phyloP scores from a whole-genome alignment of 2,113 vertebrate genomes.

The Grantiella picta region DNA sequence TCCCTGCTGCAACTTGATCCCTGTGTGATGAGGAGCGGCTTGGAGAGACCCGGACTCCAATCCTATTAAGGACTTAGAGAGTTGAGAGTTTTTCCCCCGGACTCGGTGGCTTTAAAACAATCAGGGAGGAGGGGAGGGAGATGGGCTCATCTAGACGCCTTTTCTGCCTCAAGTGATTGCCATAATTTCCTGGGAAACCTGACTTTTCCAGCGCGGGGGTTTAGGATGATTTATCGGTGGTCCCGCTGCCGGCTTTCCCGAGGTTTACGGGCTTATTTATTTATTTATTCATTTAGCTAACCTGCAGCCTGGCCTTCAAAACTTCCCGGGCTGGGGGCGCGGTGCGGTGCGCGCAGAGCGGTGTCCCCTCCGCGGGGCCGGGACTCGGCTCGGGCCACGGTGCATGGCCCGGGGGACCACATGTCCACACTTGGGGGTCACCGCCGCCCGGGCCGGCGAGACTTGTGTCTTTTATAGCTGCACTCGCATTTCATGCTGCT shows the following conservation, averaged over 20 bases:
- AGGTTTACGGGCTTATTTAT: background rate
- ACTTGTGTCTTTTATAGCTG: background rate
- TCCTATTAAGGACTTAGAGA: slow-evolving; percentile 76
- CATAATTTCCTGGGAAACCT: slow-evolving; percentile 69
- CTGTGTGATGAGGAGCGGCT: slow-evolving; percentile 83
- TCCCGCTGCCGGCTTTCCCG: background rate
- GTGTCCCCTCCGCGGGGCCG: background rate
- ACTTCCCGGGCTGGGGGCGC: background rate
- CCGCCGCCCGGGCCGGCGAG: background rate
- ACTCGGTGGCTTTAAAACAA: slow-evolving; percentile 44
- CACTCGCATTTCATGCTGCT: background rate
- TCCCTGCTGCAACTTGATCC: slow-evolving; percentile 88
- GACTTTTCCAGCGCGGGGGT: background rate
- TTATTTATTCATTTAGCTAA: background rate
- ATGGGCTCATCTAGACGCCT: slow-evolving; percentile 31
- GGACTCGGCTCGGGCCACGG: background rate
- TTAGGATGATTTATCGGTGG: background rate
- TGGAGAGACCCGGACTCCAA: slow-evolving; percentile 79
- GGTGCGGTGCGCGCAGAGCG: background rate
- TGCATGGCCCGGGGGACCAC: rapidly evolving
- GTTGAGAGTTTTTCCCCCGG: slow-evolving; percentile 41
- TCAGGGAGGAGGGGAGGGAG: slow-evolving; percentile 15
- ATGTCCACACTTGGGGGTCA: background rate
- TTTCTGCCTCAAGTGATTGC: slow-evolving; percentile 45
- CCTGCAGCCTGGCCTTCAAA: background rate